phyloP scores from a whole-genome alignment of 2,797 vertebrate genomes.

The Ambastaia sidthimunki region DNA sequence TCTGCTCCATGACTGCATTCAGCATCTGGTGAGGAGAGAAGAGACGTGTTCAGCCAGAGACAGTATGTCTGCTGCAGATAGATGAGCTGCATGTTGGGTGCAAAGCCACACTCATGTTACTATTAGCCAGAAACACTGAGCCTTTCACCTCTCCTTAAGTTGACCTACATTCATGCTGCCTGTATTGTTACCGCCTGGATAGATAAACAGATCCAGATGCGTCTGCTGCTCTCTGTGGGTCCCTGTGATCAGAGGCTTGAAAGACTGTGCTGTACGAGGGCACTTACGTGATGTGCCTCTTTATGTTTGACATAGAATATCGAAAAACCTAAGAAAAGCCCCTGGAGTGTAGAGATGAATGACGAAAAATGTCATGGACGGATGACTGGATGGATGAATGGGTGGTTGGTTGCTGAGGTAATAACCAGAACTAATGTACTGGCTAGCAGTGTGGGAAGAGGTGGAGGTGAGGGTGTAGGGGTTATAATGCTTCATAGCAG shows the following conservation, averaged over 20 bases:
- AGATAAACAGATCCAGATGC: slow-evolving; percentile 65
- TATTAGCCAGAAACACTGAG: slow-evolving; percentile 56
- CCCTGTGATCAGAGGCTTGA: slow-evolving; percentile 39
- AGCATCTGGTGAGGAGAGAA: slow-evolving; percentile 4
- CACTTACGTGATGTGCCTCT: slow-evolving; percentile 16
- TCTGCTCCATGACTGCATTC: background rate
- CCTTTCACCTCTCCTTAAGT: slow-evolving; percentile 60
- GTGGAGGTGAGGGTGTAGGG: background rate
- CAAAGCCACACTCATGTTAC: slow-evolving; percentile 43
- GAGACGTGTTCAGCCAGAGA: background rate
- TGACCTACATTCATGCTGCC: slow-evolving; percentile 64
- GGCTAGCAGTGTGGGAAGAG: background rate
- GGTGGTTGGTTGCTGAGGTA: background rate
- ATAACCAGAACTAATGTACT: background rate
- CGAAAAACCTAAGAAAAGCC: background rate
- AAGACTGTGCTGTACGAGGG: slow-evolving; percentile 14
- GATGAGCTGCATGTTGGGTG: slow-evolving; percentile 37
- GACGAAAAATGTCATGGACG: background rate
- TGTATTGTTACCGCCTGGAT: slow-evolving; percentile 56
- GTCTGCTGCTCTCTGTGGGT: slow-evolving; percentile 34
- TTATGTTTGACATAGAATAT: slow-evolving; percentile 12
- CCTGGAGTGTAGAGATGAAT: slow-evolving; percentile 2
- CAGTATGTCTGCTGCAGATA: slow-evolving; percentile 53
- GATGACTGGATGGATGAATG: background rate
- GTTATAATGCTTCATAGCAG: background rate